Base-by-base conservation (phyloP, 2,797 vertebrate genomes). In the Crossoptilon crossoptilon region DNA sequence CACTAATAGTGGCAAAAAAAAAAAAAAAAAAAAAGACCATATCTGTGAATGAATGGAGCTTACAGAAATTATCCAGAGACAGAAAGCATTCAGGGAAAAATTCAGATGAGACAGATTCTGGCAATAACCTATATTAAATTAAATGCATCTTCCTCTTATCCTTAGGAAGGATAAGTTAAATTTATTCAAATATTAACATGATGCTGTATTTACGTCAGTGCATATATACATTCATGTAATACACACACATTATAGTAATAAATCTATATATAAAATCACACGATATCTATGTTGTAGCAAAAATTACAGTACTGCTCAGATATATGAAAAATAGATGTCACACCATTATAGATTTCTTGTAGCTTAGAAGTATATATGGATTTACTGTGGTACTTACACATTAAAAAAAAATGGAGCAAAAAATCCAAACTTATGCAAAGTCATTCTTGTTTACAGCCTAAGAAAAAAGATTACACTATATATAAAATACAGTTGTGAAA, bases 1-100 rank as follows among this genome's bases (percentile, higher is more conserved):
- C 9, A 46, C 3, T 29, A 41, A 2, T 5, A 35, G 23, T 31
- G 8, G 27, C 9, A 71, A 58, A 75, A 72, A 43, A 10, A 11
- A 14, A 15, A 51, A 7, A 46, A 46, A 7, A 67, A 58, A 75
- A 64, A 48, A 10, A 14, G 7, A 10, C 37, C 4, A 0, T 2
- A 5, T 31, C 22, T 62, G 63, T 63, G 43, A 83, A 73, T 33
- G 16, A 78, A 63, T 69, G 3, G 6, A 77, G 78, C 39, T 26
- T 4, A 24, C 6, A 2, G 5, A 71, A 91, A 46, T 69, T 3
- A 75, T 12, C 6, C 6, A 35, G 29, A 49, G 10, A 59, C 8
- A 67, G 16, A 72, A 83, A 33, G 51, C 15, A 53, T 0, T 7
- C 6, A 29, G 4, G 11, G 21, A 62, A 29, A 93, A 83, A 70